These are phyloP conservation scores for Cecropterus lyciades DNA, from an alignment of 1,140 invertebrate species.

Conservation along the genomic window DNA sequence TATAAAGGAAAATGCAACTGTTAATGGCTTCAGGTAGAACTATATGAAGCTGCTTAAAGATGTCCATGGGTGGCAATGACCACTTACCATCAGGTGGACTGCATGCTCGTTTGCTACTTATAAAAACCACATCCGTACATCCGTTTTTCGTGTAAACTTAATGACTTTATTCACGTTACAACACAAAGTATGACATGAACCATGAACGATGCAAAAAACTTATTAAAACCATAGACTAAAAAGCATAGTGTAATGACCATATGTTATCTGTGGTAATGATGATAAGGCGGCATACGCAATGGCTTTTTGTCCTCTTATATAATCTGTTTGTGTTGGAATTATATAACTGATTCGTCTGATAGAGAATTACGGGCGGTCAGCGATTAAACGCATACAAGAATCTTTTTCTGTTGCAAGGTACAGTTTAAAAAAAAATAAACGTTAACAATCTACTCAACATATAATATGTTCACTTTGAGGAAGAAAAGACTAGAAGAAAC, in stretches of 20 bases:
- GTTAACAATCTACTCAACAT: no score
- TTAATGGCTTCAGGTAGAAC: no score
- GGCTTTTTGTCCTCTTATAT: conserved; percentile 29
- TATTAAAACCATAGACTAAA: conserved; percentile 23
- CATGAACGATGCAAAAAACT: conserved; percentile 23
- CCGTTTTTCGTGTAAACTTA: not conserved
- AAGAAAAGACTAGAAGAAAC: no score
- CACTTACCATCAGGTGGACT: no score
- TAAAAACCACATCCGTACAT: no score
- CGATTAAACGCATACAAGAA: not conserved
- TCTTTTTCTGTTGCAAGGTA: no score
- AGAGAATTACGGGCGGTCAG: not conserved
- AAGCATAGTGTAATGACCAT: conserved; percentile 29
- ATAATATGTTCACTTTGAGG: no score
- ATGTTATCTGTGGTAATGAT: conserved; percentile 18
- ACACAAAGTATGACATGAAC: not conserved
- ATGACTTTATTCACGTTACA: conserved; percentile 1
- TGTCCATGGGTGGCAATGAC: no score
- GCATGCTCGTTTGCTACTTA: no score
- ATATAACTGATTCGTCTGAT: conserved; percentile 7
- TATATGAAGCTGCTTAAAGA: no score
- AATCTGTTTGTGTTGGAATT: conserved; percentile 28
- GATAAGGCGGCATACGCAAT: conserved; percentile 26
- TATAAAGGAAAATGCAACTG: no score
- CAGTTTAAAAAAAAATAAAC: no score